These are phyloP conservation scores for Cladopsammia gracilis DNA, from an alignment of 64 coral and sea anemone genomes.

Conservation along the genomic window DNA sequence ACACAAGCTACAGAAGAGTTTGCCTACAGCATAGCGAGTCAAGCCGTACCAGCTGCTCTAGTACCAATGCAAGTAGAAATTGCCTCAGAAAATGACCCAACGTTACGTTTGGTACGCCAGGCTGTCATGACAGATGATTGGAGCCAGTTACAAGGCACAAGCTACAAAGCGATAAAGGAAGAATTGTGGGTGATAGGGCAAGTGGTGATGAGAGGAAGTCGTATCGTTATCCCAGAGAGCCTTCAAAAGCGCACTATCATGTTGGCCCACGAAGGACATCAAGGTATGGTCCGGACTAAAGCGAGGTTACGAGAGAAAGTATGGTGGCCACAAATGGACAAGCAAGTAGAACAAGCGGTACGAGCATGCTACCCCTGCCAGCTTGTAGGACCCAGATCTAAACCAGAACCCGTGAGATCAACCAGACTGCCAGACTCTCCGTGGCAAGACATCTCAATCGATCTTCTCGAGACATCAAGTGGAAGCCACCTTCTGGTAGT, in stretches of 20 bases:
- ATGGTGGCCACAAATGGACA: too few relatives aligned
- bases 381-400: too few relatives aligned
- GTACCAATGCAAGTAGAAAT: constrained; percentile 35
- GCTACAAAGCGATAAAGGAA: constrained; percentile 44
- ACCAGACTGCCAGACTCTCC: too few relatives aligned
- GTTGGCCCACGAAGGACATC: constrained; percentile 49
- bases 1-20: constrained; percentile 24
- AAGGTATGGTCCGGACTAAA: constrained; percentile 56
- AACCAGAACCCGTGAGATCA: too few relatives aligned
- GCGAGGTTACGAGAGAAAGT: background rate
- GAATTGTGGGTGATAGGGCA: constrained; percentile 55
- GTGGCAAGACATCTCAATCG: too few relatives aligned
- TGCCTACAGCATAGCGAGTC: constrained; percentile 41
- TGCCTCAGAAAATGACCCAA: constrained; percentile 23
- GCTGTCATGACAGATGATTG: constrained; percentile 45
- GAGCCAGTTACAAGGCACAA: constrained; percentile 4
- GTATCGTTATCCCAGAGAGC: constrained; percentile 41
- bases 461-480: too few relatives aligned
- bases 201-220: constrained; percentile 33
- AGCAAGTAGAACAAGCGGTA: too few relatives aligned
- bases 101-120: background rate
- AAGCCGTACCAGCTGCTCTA: constrained; percentile 15
- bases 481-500: too few relatives aligned
- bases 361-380: too few relatives aligned
- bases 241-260: constrained; percentile 5